A percentile compares a stretch with the other conserved stretches of the same genome.
Evolutionary conservation across 2,888 invertebrate genomes (phyloP).

Genomic region (Chydorus sphaericus): DNA sequence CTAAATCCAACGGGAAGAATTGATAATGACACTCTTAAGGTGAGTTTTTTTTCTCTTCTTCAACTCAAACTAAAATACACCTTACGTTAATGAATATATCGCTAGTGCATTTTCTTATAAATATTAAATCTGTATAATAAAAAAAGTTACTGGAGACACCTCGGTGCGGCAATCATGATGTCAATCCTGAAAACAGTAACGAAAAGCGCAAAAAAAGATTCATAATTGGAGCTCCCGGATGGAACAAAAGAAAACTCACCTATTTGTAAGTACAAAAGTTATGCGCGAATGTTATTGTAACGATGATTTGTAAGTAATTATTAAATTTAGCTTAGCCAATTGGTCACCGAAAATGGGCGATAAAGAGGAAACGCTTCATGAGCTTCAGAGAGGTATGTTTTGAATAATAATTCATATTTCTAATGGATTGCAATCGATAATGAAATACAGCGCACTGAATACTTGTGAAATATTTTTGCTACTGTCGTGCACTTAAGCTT

Average conservation of each 20-base stretch:
- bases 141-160: conserved; percentile 46
- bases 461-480: conserved; percentile 48
- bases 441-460: too few relatives aligned
- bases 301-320: background rate
- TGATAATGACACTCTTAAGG: conserved; percentile 46
- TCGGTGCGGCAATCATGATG: conserved; percentile 57
- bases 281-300: background rate
- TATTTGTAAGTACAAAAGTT: conserved; percentile 40
- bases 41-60: conserved; percentile 23
- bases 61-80: conserved; percentile 8
- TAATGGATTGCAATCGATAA: too few relatives aligned
- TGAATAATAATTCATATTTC: conserved; percentile 40
- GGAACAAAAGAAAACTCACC: conserved; percentile 49
- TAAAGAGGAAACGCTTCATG: conserved; percentile 36
- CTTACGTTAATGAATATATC: too few relatives aligned
- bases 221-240: conserved; percentile 43
- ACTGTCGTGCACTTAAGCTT: conserved; percentile 37
- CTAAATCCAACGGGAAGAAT: conserved; percentile 50
- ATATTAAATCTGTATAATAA: conserved; percentile 11
- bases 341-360: conserved; percentile 45
- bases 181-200: conserved; percentile 25
- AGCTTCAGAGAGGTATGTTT: conserved; percentile 33
- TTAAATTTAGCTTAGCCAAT: conserved; percentile 52
- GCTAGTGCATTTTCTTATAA: too few relatives aligned
- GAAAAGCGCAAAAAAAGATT: conserved; percentile 39